phyloP scores from a whole-genome alignment of 1,140 invertebrate genomes.

The Chelonus insularis region DNA sequence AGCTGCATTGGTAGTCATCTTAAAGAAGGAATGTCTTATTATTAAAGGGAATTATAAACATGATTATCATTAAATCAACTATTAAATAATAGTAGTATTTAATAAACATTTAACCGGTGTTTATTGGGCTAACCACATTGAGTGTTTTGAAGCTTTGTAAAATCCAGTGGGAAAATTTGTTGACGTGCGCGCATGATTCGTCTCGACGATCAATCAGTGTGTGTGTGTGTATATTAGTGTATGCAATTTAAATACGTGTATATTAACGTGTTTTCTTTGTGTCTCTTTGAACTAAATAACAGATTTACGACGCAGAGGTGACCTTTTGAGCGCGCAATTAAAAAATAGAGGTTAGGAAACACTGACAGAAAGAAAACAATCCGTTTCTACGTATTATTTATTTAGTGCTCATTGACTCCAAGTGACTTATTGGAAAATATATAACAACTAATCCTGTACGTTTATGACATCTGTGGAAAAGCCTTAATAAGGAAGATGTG shows the following conservation, averaged over 20 bases:
- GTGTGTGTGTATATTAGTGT: not conserved
- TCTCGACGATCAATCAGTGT: conserved; percentile 14
- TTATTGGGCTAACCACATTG: conserved; percentile 12
- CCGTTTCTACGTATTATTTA: too few relatives aligned
- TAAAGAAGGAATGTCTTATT: too few relatives aligned
- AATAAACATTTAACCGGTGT: not conserved
- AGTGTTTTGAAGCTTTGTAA: not conserved
- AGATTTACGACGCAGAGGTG: conserved; percentile 27
- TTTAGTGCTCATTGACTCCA: too few relatives aligned
- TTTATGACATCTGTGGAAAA: conserved; percentile 7
- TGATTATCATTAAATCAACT: too few relatives aligned
- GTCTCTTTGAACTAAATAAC: conserved; percentile 3
- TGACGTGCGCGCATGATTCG: conserved; percentile 10
- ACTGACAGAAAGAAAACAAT: not conserved
- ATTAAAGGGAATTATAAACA: too few relatives aligned
- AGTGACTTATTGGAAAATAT: conserved; percentile 1
- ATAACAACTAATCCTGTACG: not conserved
- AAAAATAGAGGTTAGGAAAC: too few relatives aligned
- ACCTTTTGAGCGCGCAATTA: conserved; percentile 22
- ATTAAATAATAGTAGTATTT: too few relatives aligned
- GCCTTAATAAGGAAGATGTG: not conserved
- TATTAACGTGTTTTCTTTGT: conserved; percentile 8
- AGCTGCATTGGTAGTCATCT: too few relatives aligned
- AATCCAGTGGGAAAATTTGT: conserved; percentile 6
- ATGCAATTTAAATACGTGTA: not conserved